phyloP scores from a whole-genome alignment of 2,113 vertebrate genomes.

The Stegastes partitus region DNA sequence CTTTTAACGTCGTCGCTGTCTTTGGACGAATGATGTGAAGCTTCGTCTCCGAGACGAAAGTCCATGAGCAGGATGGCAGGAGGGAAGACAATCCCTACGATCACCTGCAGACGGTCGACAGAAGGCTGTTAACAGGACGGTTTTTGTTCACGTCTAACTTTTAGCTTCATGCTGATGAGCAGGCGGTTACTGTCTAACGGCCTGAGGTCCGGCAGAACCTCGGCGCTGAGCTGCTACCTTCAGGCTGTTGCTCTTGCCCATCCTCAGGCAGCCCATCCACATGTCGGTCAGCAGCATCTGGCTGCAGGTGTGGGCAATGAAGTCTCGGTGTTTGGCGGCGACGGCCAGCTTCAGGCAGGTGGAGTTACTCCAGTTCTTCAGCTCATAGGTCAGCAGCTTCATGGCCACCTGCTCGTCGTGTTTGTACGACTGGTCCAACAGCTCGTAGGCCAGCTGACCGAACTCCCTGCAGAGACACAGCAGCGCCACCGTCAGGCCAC shows the following conservation, averaged over 20 bases:
- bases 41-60: slow-evolving; percentile 92
- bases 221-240: slow-evolving; percentile 38
- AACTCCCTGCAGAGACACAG: slow-evolving; percentile 89
- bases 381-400: slow-evolving; percentile 97
- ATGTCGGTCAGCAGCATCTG: slow-evolving; percentile 99
- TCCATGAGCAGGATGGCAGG: slow-evolving; percentile 95
- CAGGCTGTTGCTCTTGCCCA: slow-evolving; percentile 94
- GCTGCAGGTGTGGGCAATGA: slow-evolving; percentile 99
- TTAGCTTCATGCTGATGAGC: no score
- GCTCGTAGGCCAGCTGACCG: slow-evolving; percentile 94
- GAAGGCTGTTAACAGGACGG: neutral
- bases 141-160: no score
- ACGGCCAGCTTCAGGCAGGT: slow-evolving; percentile 98
- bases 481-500: neutral
- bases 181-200: no score
- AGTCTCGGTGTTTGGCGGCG: slow-evolving; percentile 97
- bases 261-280: slow-evolving; percentile 99
- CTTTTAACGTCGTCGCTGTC: slow-evolving; percentile 87
- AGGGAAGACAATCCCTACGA: slow-evolving; percentile 93
- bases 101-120: slow-evolving; percentile 86
- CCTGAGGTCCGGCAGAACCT: neutral
- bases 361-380: slow-evolving; percentile 99
- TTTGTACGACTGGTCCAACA: slow-evolving; percentile 97
- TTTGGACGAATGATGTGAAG: slow-evolving; percentile 87
- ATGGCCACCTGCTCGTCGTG: slow-evolving; percentile 98